A percentile compares a stretch with the other conserved stretches of the same genome.
Conservation (phyloP, 2,113 vertebrate species). For the Pycnonotus jocosus region DNA sequence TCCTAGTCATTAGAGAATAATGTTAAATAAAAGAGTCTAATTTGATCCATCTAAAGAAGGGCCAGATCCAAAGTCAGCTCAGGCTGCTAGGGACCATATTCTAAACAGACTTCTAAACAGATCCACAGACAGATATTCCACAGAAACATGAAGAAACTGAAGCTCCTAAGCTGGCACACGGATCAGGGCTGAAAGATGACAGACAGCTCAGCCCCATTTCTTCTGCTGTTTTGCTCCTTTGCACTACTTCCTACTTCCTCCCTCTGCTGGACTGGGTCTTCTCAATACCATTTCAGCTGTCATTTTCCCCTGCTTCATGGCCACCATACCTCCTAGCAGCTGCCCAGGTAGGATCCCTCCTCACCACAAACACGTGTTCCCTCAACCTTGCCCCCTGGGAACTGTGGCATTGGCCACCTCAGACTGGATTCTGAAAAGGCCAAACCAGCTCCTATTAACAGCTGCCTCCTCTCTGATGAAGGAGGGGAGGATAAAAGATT, state of each 20-base stretch:
- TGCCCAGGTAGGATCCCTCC: background rate
- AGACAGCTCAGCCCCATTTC: background rate
- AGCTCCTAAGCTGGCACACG: background rate
- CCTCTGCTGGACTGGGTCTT: background rate
- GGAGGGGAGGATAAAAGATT: background rate
- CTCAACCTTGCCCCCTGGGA: background rate
- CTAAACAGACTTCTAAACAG: background rate
- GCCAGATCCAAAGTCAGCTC: background rate
- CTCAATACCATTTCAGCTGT: background rate
- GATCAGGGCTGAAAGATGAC: background rate
- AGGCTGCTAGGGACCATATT: background rate
- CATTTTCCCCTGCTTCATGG: background rate
- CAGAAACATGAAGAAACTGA: background rate
- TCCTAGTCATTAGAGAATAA: background rate
- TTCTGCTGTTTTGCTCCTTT: background rate
- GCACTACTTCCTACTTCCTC: background rate
- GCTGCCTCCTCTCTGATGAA: background rate
- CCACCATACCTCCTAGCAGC: background rate
- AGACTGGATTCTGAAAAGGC: background rate
- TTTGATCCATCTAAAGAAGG: background rate
- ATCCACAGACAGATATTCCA: background rate
- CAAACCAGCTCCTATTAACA: background rate
- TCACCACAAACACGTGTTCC: rapidly evolving
- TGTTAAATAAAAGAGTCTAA: background rate
- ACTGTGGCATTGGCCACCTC: background rate